phyloP scores from a whole-genome alignment of 2,888 invertebrate genomes.

The Monochamus alternatus region DNA sequence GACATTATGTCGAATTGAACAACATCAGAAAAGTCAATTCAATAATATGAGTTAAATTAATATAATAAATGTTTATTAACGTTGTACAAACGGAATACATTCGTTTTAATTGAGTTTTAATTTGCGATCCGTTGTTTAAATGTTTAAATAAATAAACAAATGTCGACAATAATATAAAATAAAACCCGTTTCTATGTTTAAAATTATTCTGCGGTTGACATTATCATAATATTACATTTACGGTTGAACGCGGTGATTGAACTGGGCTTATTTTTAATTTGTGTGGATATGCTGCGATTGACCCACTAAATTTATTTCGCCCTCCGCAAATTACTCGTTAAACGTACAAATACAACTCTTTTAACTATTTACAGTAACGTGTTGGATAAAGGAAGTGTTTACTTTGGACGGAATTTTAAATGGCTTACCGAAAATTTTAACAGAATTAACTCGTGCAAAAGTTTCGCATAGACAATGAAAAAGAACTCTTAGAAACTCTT shows the following conservation, averaged over 20 bases:
- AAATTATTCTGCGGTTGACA: background rate
- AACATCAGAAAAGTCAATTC: slow-evolving; percentile 7
- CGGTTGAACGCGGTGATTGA: too few species aligned
- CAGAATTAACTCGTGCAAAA: too few species aligned
- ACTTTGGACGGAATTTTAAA: too few species aligned
- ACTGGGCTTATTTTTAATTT: background rate
- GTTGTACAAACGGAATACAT: background rate
- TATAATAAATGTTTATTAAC: slow-evolving; percentile 5
- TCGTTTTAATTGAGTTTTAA: slow-evolving; percentile 9
- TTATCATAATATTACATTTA: background rate
- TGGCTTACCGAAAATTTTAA: too few species aligned
- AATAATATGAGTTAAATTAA: slow-evolving; percentile 15
- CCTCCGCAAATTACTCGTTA: too few species aligned
- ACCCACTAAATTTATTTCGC: too few species aligned
- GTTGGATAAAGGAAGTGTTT: too few species aligned
- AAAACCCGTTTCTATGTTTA: background rate
- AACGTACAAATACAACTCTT: too few species aligned
- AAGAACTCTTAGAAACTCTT: too few species aligned
- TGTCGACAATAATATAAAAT: slow-evolving; percentile 1
- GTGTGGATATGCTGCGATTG: background rate
- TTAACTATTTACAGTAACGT: too few species aligned
- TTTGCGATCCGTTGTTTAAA: slow-evolving; percentile 10
- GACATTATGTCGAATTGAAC: slow-evolving; percentile 18
- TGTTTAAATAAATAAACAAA: slow-evolving; percentile 7
- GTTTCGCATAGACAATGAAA: too few species aligned